Percentiles rank a stretch among this genome's conserved stretches.
Evolutionary conservation across 1,140 invertebrate species (phyloP).

Genomic region (Acyrthosiphon pisum): DNA sequence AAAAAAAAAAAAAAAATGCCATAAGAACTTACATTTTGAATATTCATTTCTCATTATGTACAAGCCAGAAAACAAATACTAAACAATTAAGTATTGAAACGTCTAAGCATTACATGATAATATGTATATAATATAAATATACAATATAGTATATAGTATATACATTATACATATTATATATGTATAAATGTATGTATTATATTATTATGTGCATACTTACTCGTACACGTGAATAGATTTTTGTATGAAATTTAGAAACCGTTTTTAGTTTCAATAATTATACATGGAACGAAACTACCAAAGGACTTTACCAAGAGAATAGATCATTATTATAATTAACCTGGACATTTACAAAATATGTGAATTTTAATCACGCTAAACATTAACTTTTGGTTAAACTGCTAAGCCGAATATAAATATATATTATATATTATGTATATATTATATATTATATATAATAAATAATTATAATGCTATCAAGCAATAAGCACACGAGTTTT

Average conservation of each 20-base stretch:
- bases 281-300: neutral
- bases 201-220: neutral
- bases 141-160: too few relatives aligned
- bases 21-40: constrained; percentile 29
- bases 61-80: constrained; percentile 27
- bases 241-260: constrained; percentile 25
- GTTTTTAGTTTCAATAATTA: neutral
- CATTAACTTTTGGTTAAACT: neutral
- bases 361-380: neutral
- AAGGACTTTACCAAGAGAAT: neutral
- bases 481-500: neutral
- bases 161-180: neutral
- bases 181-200: neutral
- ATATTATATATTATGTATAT: too few relatives aligned
- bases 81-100: constrained; percentile 54
- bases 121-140: neutral
- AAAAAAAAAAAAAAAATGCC: constrained; percentile 40
- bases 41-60: constrained; percentile 45
- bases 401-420: too few relatives aligned
- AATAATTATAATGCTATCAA: neutral
- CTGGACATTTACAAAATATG: constrained; percentile 6
- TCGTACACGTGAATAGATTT: constrained; percentile 34
- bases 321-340: constrained; percentile 8
- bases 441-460: too few relatives aligned
- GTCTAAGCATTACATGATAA: constrained; percentile 35